Evolutionary conservation across 2,888 invertebrate species (phyloP), one percentile per base, ranked within the genome.

Genomic region (Habrosyne pyritoides): DNA sequence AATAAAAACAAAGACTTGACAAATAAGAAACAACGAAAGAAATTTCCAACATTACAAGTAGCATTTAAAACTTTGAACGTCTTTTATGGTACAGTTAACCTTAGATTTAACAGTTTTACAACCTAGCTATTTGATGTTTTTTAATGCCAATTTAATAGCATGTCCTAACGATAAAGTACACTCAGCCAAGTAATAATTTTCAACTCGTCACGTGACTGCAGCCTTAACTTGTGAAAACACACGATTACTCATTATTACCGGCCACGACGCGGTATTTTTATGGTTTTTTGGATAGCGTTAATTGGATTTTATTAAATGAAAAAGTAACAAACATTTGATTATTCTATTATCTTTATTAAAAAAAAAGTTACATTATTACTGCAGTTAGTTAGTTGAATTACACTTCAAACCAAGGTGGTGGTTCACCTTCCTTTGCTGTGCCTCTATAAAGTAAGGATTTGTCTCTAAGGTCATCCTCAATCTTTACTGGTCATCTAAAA

Each of bases 401-500:
- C 55, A 55, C 42, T 33, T 10, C 47, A 12, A 51, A 52, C 97
- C 97, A 97, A 10, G 96, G 94, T 56, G 97, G 97, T 67, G 91
- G 78, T 59, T 95, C 95, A 7, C 95, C 96, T 63, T 94, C 93
- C 67, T 94, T 94, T 1, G 94, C 87, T 46, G 79, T 86, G 57
- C 95, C 93, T 21, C 96, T 96, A 78, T 95, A 98, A 42, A 98
- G 86, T 52, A 95, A 94, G 74, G 97, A 97, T 80, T 96, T 97
- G 78, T 98, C 97, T 59, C 97, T 93, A 81, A 95, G 0, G 93
- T 92, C 94, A 97, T 94, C 55, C 97, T 93, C 59, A 95, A 91
- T 0, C 95, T 95, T 87, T 97, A 97, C 67, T 94, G 90, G 5
- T 87, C 85, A 76, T 97, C 96, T 54, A 97, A 69, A 64, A 83